Evolutionary conservation across 2,113 vertebrate species (phyloP), one percentile per base, ranked within the genome.

Genomic region (Ornithorhynchus anatinus): DNA sequence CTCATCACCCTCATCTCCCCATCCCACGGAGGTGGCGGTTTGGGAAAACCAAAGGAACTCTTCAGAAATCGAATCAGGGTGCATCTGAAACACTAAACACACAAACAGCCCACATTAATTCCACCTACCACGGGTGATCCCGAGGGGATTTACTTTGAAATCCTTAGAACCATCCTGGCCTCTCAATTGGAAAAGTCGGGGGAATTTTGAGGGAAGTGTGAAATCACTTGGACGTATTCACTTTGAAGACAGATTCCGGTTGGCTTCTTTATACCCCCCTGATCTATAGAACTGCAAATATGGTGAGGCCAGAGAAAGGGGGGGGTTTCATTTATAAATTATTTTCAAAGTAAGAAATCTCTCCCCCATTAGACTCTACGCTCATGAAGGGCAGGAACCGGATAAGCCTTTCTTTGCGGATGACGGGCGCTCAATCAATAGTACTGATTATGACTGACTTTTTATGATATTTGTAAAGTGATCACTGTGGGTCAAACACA

Each of bases 301-400:
- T n/a, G n/a, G n/a, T n/a, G n/a, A n/a, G 63, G 69, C 10, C 15
- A 67, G 40, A 27, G 13, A 72, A 69, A 77, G 63, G 67, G 73
- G 60, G 47, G 54, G 57, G 69, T 80, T 80, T 85, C 63, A 78
- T 75, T 72, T 81, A 22, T 80, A 78, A 85, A 84, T 81, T 79
- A 81, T 75, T 68, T 64, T 70, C 63, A 57, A 80, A 59, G 79
- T 80, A 67, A 72, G 59, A 69, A 85, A 81, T n/a, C n/a, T n/a
- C n/a, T n/a, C n/a, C n/a, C n/a, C n/a, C n/a, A n/a, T n/a, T n/a
- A n/a, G n/a, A n/a, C n/a, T n/a, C n/a, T n/a, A n/a, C n/a, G n/a
- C n/a, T n/a, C n/a, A n/a, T n/a, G n/a, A n/a, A n/a, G n/a, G n/a
- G n/a, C n/a, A n/a, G n/a, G n/a, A n/a, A n/a, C n/a, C n/a, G n/a